phyloP scores from a whole-genome alignment of 2,797 vertebrate genomes.

The Anabas testudineus region DNA sequence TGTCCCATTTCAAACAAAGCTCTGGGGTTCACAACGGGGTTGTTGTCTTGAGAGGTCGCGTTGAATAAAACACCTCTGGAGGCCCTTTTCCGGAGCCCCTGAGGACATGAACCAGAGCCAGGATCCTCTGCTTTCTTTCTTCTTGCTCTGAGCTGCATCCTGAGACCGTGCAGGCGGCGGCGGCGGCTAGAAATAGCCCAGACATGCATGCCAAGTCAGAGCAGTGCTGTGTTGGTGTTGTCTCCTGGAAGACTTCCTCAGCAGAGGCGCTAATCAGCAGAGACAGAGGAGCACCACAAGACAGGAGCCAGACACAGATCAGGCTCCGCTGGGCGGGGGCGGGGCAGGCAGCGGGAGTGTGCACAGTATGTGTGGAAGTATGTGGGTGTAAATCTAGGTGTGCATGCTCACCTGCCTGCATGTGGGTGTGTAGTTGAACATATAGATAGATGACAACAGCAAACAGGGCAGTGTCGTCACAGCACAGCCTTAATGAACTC shows the following conservation, averaged over 20 bases:
- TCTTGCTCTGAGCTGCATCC: constrained; percentile 55
- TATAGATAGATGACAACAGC: neutral
- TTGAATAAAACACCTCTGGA: constrained; percentile 63
- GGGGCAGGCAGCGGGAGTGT: constrained; percentile 22
- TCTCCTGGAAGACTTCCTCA: constrained; percentile 66
- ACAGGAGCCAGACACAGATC: constrained; percentile 67
- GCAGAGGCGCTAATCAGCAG: constrained; percentile 63
- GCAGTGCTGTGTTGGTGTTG: constrained; percentile 37
- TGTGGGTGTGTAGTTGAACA: neutral
- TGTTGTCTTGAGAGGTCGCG: constrained; percentile 28
- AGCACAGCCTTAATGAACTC: too few relatives aligned
- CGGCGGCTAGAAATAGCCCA: constrained; percentile 73
- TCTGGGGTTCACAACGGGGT: constrained; percentile 53
- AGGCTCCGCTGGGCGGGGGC: constrained; percentile 47
- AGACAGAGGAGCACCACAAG: constrained; percentile 60
- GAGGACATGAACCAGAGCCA: constrained; percentile 47
- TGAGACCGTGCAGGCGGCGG: constrained; percentile 56
- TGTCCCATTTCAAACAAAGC: constrained; percentile 56
- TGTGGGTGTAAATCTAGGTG: constrained; percentile 24
- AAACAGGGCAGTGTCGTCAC: constrained; percentile 1
- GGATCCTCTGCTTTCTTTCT: constrained; percentile 65
- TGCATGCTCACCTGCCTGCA: neutral
- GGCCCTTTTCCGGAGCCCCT: constrained; percentile 51
- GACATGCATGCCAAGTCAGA: constrained; percentile 59
- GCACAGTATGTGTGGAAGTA: constrained; percentile 16